Evolutionary conservation across 2,113 vertebrate species (phyloP).

Genomic region (Hippoglossus stenolepis): DNA sequence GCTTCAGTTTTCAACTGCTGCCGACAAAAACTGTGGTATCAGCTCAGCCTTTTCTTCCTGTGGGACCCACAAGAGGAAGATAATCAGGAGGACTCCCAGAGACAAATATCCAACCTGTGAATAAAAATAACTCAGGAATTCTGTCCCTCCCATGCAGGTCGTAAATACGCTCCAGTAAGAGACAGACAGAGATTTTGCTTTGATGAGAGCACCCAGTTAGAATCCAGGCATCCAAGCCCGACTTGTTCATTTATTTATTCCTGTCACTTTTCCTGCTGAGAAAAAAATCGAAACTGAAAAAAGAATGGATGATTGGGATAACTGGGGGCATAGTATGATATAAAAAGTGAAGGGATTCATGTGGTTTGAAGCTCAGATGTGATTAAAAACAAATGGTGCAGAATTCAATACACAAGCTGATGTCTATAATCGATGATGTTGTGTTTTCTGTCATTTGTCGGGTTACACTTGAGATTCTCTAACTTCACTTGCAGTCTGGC

Average conservation of each 20-base stretch:
- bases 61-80: slow-evolving; percentile 38
- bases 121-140: slow-evolving; percentile 47
- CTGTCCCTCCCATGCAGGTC: slow-evolving; percentile 2
- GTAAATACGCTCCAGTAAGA: not conserved
- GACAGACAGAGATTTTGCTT: slow-evolving; percentile 5
- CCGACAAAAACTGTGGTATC: slow-evolving; percentile 16
- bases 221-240: slow-evolving; percentile 1
- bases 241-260: slow-evolving; percentile 1
- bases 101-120: slow-evolving; percentile 29
- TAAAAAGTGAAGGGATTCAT: not conserved
- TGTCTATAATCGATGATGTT: not conserved
- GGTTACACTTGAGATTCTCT: not conserved
- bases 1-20: slow-evolving; percentile 37
- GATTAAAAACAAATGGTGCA: too few relatives aligned
- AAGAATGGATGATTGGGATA: slow-evolving; percentile 4
- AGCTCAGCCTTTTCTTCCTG: slow-evolving; percentile 35
- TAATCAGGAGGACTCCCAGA: slow-evolving; percentile 27
- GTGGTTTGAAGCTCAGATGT: slow-evolving; percentile 17
- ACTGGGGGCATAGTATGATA: not conserved
- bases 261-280: slow-evolving; percentile 4
- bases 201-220: slow-evolving; percentile 9
- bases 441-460: not conserved
- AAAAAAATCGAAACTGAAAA: not conserved
- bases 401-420: not conserved
- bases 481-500: not conserved